These are phyloP conservation scores for Trichonephila clavata DNA, from an alignment of 1,140 invertebrate species.

Conservation along the genomic window DNA sequence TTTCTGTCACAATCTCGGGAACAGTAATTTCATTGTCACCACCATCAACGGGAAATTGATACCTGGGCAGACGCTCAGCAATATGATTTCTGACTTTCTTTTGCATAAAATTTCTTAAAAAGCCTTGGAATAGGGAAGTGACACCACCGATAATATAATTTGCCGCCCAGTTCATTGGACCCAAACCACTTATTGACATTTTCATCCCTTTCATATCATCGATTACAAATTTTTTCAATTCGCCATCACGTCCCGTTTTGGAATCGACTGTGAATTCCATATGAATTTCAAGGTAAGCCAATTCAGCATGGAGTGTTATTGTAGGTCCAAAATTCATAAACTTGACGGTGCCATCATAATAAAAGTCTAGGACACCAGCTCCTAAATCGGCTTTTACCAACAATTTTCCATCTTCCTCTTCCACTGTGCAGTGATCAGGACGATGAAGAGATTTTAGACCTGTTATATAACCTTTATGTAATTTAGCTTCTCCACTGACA, in stretches of 20 bases:
- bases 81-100: conserved; percentile 47
- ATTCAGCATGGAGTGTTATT: conserved; percentile 2
- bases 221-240: conserved; percentile 51
- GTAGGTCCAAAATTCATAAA: conserved; percentile 71
- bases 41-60: conserved; percentile 57
- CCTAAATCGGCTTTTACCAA: conserved; percentile 64
- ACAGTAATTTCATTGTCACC: neutral
- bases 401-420: conserved; percentile 53
- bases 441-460: conserved; percentile 58
- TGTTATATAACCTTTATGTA: conserved; percentile 66
- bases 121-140: conserved; percentile 45
- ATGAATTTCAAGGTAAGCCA: conserved; percentile 46
- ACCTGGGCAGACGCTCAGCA: conserved; percentile 29
- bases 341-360: conserved; percentile 59
- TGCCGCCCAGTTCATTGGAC: conserved; percentile 59
- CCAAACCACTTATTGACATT: conserved; percentile 42
- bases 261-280: conserved; percentile 67
- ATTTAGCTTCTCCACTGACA: conserved; percentile 59
- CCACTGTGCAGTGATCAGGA: conserved; percentile 53
- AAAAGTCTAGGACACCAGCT: conserved; percentile 50
- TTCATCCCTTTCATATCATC: conserved; percentile 73
- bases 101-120: conserved; percentile 16
- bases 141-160: conserved; percentile 62
- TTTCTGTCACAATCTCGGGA: neutral
- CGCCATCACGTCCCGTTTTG: conserved; percentile 33